Base-by-base conservation (phyloP, 2,113 vertebrate species). In the Dasyprocta punctata region DNA sequence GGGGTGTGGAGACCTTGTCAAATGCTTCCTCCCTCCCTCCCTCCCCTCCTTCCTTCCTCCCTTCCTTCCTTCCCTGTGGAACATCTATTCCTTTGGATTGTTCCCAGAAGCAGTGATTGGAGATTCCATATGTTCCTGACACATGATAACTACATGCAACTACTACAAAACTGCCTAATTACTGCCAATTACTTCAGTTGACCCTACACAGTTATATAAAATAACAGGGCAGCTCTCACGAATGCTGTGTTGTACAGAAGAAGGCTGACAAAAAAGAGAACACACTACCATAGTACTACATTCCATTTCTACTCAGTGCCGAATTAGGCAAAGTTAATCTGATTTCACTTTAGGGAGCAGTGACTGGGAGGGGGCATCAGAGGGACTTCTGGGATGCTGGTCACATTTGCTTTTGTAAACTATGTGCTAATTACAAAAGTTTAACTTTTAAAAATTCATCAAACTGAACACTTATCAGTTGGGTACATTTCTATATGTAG, bases 71-170 rank as follows among this genome's bases (percentile, higher is more conserved):
- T 87, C 69, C 9, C 49, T 65, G 8, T 38, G 92, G 63, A 95
- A 71, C 90, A 78, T 93, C 44, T 90, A 8, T 92, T 86, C 61
- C 80, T 84, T 69, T 95, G 78, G 38, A 7, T 93, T 83, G 30
- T 90, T 96, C 44, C 65, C 44, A 65, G 67, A 93, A 96, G 75
- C 36, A 83, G 22, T 78, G 67, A 94, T 28, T 96, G 33, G 60
- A 83, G 77, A 97, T 89, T 97, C 86, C 3, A 30, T 94, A 22
- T 94, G 54, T 89, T 96, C 41, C 65, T 80, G 47, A 61, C 38
- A 86, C 71, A 33, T 77, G 24, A 58, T 84, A 94, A 89, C 44
- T 80, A 41, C 47, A 71, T 88, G n/a, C 33, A 90, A 52, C 87
- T 19, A 58, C 85, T 24, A 75, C 69, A 52, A 88, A 97, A 95